A percentile compares a stretch with the other conserved stretches of the same genome.
Conservation (phyloP, 1,140 invertebrate genomes). For the Bombus affinis region DNA sequence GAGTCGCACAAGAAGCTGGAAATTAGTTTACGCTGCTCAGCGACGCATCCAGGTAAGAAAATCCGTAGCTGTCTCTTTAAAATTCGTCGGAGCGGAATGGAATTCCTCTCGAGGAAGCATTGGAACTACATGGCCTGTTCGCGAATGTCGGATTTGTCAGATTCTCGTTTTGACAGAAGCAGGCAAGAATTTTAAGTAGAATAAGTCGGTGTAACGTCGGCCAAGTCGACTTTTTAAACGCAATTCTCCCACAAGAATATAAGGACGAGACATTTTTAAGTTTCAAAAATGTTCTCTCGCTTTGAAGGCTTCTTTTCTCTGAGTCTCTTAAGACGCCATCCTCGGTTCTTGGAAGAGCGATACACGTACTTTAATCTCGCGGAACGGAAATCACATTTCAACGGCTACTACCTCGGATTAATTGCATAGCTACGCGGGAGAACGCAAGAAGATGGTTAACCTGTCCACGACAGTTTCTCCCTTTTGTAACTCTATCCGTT, state of each 20-base stretch:
- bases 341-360: no score
- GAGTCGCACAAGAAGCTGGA: constrained; percentile 42
- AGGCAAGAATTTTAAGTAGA: no score
- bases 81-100: constrained; percentile 38
- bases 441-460: no score
- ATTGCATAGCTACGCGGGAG: no score
- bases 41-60: constrained; percentile 18
- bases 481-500: no score
- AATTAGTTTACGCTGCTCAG: constrained; percentile 59
- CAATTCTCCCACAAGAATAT: background rate
- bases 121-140: background rate
- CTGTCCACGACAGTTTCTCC: no score
- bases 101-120: background rate
- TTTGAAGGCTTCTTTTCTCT: background rate
- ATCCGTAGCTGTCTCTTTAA: constrained; percentile 45
- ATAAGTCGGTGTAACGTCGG: background rate
- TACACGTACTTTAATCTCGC: no score
- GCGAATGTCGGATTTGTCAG: no score
- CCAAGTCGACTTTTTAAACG: background rate
- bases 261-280: background rate
- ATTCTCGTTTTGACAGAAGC: background rate
- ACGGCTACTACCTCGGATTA: no score
- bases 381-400: no score
- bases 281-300: background rate
- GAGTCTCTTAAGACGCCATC: no score